phyloP scores from a whole-genome alignment of 2,888 invertebrate genomes.

The Lepidocyrtoides sp. region DNA sequence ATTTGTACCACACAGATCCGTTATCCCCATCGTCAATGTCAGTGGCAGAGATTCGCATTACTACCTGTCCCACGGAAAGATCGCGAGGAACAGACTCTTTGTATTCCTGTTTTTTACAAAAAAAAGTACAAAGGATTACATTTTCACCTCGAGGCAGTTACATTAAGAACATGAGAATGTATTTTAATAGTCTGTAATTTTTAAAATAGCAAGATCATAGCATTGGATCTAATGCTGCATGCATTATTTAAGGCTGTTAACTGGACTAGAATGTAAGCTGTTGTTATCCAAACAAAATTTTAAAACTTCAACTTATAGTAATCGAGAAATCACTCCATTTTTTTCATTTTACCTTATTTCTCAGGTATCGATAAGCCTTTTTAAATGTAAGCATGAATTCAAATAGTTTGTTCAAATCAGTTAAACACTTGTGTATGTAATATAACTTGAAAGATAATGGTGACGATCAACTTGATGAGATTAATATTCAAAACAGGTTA shows the following conservation, averaged over 20 bases:
- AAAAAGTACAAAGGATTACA: too few relatives aligned
- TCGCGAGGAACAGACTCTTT: conserved; percentile 94
- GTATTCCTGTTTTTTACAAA: conserved; percentile 88
- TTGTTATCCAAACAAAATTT: neutral
- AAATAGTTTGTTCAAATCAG: conserved; percentile 23
- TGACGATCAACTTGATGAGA: neutral
- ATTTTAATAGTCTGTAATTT: too few relatives aligned
- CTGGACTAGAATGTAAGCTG: neutral
- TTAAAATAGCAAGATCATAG: too few relatives aligned
- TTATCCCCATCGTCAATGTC: conserved; percentile 97
- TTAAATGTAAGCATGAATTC: conserved; percentile 68
- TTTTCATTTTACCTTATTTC: conserved; percentile 67
- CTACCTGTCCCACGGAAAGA: conserved; percentile 90
- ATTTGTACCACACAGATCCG: conserved; percentile 92
- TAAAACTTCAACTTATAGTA: neutral
- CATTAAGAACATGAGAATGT: too few relatives aligned
- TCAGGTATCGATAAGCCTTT: conserved; percentile 78
- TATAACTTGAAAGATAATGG: too few relatives aligned
- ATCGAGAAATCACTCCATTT: neutral
- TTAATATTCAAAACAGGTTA: neutral
- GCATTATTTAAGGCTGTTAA: too few relatives aligned
- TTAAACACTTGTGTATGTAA: conserved; percentile 21
- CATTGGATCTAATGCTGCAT: too few relatives aligned
- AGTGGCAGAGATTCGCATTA: conserved; percentile 96
- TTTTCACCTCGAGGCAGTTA: too few relatives aligned